Conservation (phyloP, 2,888 invertebrate species). For the Hecatera dysodea region DNA sequence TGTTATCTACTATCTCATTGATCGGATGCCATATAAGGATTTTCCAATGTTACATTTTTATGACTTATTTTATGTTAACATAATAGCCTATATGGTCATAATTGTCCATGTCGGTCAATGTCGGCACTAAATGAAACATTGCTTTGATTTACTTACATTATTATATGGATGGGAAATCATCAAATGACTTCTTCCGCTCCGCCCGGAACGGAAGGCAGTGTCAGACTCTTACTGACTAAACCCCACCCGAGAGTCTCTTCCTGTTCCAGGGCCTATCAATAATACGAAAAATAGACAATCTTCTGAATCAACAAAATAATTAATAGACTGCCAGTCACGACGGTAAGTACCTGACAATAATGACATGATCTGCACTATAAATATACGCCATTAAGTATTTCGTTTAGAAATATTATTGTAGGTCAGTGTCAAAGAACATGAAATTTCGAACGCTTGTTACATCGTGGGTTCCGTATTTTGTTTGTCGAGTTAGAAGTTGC, state of each 20-base stretch:
- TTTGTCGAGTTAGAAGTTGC: constrained; percentile 30
- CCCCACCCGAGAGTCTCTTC: too few relatives aligned
- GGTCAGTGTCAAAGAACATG: constrained; percentile 48
- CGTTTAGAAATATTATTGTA: constrained; percentile 41
- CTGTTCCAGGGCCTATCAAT: background rate
- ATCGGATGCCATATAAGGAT: background rate
- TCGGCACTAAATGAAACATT: constrained; percentile 2
- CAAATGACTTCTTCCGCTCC: too few relatives aligned
- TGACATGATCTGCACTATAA: constrained; percentile 32
- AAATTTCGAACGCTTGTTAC: constrained; percentile 35
- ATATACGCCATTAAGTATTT: constrained; percentile 22
- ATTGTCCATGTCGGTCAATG: constrained; percentile 10
- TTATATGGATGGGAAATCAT: too few relatives aligned
- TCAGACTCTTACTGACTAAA: too few relatives aligned
- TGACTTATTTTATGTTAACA: constrained; percentile 16
- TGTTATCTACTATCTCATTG: constrained; percentile 21
- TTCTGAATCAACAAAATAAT: background rate
- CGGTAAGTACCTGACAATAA: background rate
- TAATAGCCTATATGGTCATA: background rate
- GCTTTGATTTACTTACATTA: too few relatives aligned
- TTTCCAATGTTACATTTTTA: constrained; percentile 25
- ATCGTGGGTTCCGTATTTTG: constrained; percentile 47
- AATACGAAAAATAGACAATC: background rate
- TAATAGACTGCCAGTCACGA: background rate
- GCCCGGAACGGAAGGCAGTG: too few relatives aligned